Base-by-base conservation (phyloP, 1,140 invertebrate species). In the Harpegnathos saltator region DNA sequence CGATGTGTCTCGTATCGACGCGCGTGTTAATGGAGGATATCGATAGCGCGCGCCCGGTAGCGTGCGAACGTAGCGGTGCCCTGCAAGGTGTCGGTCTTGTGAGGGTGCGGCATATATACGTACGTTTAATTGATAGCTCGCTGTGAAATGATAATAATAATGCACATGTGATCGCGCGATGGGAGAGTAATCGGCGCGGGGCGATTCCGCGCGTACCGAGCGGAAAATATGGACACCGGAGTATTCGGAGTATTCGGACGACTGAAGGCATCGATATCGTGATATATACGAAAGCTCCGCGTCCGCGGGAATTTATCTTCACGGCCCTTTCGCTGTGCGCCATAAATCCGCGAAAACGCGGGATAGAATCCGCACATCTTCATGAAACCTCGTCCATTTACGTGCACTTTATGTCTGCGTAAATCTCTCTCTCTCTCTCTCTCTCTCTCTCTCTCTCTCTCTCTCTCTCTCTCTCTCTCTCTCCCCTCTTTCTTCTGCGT, bases 11-110 rank as follows among this genome's bases (percentile, higher is more conserved):
- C 14, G 17, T 44, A n/a, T 69, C 22, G 14, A 22, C 0, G n/a
- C 29, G 52, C 50, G 33, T 54, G 33, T 75, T 77, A 65, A 77
- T 77, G 14, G 44, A 22, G 26, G 38, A 24, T 63, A 33, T 3
- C 44, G 26, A 52, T 14, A 12, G 14, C 9, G 29, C 38, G 11
- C 9, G 4, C 2, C 38, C n/a, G 5, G 11, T 14, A 22, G 1
- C 12, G 11, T n/a, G 15, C 26, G 22, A 48, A 65, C 19, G 22
- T 65, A n/a, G n/a, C 63, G 26, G 19, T 15, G 14, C 3, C n/a
- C 4, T 22, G 12, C 19, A 15, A 19, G 54, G 73, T 54, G 14
- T 33, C 15, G 5, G 3, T 33, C 29, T 33, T 9, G 38, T 44
- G 38, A 9, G 5, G 29, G 5, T 33, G 38, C 9, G 38, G 38